phyloP scores from a whole-genome alignment of 2,888 invertebrate genomes.

The Xestia c-nigrum region DNA sequence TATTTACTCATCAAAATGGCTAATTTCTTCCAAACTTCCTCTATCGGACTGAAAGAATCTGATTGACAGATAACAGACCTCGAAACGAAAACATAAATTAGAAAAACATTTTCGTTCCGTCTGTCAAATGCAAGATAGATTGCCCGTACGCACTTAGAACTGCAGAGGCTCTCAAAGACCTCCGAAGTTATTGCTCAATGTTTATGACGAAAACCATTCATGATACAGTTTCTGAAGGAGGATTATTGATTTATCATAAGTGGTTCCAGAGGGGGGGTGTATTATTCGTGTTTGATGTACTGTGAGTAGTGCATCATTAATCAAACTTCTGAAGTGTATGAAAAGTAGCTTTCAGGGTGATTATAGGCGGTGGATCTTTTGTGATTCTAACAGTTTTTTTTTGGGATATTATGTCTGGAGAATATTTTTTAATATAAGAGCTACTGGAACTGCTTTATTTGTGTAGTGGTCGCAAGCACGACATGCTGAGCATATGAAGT shows the following conservation, averaged over 20 bases:
- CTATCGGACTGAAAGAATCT: background rate
- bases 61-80: background rate
- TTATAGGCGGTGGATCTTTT: background rate
- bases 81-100: slow-evolving; percentile 6
- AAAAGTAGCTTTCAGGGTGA: slow-evolving; percentile 36
- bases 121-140: slow-evolving; percentile 17
- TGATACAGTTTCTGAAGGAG: slow-evolving; percentile 10
- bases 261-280: slow-evolving; percentile 20
- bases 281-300: slow-evolving; percentile 56
- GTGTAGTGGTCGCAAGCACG: background rate
- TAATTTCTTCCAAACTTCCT: background rate
- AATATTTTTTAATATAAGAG: slow-evolving; percentile 1
- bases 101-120: slow-evolving; percentile 17
- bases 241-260: slow-evolving; percentile 50
- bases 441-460: background rate
- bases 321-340: slow-evolving; percentile 44
- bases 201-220: background rate
- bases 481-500: background rate
- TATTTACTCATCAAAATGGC: background rate
- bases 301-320: slow-evolving; percentile 54
- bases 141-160: background rate
- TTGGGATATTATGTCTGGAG: background rate
- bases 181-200: background rate
- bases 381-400: background rate
- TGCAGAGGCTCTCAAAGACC: background rate